A percentile compares a stretch with the other conserved stretches of the same genome.
These are phyloP conservation scores for Sebastes baramenuke DNA, from an alignment of 2,797 vertebrate genomes.

Conservation along the genomic window DNA sequence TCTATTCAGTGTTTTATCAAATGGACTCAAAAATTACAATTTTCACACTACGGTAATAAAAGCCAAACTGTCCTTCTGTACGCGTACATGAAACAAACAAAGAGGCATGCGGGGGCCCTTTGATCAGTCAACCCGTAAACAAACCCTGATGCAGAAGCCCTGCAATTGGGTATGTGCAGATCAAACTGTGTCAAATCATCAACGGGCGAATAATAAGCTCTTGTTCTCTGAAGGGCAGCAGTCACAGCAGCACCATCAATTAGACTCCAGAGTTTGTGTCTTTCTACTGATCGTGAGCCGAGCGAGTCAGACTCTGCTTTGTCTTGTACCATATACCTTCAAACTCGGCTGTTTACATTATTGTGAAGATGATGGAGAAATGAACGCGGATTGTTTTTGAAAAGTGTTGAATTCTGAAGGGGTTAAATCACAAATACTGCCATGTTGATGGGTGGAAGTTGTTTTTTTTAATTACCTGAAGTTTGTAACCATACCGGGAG, in stretches of 20 bases:
- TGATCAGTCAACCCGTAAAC: constrained; percentile 83
- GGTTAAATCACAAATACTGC: constrained; percentile 40
- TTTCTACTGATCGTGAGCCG: constrained; percentile 62
- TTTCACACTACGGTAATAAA: constrained; percentile 57
- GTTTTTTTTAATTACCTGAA: constrained; percentile 10
- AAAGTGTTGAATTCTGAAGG: constrained; percentile 16
- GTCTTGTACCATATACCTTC: constrained; percentile 51
- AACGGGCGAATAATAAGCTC: constrained; percentile 76
- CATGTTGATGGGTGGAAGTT: constrained; percentile 39
- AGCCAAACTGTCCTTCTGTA: constrained; percentile 72
- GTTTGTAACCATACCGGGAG: background rate
- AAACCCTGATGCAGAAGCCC: constrained; percentile 75
- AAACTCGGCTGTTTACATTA: constrained; percentile 59
- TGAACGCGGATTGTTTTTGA: constrained; percentile 42
- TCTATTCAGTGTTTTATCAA: constrained; percentile 54
- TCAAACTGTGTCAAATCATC: constrained; percentile 83
- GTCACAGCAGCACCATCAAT: constrained; percentile 80
- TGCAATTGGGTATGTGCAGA: constrained; percentile 70
- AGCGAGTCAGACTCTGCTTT: constrained; percentile 54
- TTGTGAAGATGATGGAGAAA: constrained; percentile 43
- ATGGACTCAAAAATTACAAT: constrained; percentile 65
- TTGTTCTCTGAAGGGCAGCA: constrained; percentile 77
- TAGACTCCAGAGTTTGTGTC: constrained; percentile 66
- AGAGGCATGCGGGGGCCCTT: constrained; percentile 72
- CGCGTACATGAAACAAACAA: constrained; percentile 79